Evolutionary conservation across 2,113 vertebrate genomes (phyloP), one percentile per base, ranked within the genome.

Genomic region (Varanus salvator): DNA sequence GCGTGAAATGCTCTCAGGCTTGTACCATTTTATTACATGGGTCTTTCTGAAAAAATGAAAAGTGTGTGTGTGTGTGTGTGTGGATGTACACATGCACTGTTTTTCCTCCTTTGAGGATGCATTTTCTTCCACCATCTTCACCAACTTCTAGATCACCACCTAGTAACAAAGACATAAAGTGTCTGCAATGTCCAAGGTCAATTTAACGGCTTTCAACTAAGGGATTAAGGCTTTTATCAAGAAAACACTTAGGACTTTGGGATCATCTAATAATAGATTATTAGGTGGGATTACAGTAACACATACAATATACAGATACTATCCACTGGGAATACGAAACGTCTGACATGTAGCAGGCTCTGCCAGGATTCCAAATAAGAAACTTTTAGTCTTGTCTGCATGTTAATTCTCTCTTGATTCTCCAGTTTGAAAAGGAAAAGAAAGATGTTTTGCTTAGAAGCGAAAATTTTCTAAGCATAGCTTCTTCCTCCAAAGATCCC

Each of bases 141-240:
- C 90, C 94, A 90, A 91, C 82, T 90, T 95, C 84, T 92, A 85
- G 85, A 86, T 92, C 90, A 95, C 91, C 91, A 85, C 48, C 57
- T 78, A 81, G 92, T 94, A 95, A 95, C 92, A 95, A 96, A 96
- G 80, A 48, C 52, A 75, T 75, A 48, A 83, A 89, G 54, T 83
- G 80, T 89, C 71, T 94, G 94, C 92, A 75, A 94, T 92, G 94
- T 89, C 92, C 93, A 93, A 94, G 94, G 94, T 94, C 95, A 93
- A 92, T 25, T 8, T 57, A 93, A 95, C 68, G 92, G 93, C 93
- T 93, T 95, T 89, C 93, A 94, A 95, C 75, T 91, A 93, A 89
- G 88, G 95, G 93, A 96, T 95, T 93, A 95, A 95, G 93, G 93
- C 94, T 90, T 93, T 94, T 95, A 93, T 95, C 89, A 89, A 92